Percentiles rank a stretch among this genome's conserved stretches.
phyloP scores from a whole-genome alignment of 2,113 vertebrate genomes.

The Entomyzon cyanotis region DNA sequence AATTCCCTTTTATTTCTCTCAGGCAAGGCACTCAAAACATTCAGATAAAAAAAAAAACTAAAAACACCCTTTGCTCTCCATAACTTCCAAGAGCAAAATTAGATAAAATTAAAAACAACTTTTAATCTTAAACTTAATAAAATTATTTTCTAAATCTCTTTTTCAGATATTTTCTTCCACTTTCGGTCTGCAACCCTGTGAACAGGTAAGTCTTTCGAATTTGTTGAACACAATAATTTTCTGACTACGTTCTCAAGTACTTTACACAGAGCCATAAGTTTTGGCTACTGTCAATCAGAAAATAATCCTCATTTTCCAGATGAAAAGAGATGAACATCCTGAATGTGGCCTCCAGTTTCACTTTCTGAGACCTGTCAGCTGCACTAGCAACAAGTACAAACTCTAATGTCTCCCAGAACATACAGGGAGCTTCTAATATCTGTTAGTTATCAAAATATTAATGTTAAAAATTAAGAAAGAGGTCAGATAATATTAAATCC shows the following conservation, averaged over 20 bases:
- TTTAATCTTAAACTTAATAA: background rate
- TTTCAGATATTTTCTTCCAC: background rate
- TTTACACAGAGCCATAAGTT: rapidly evolving
- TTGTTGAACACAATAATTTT: background rate
- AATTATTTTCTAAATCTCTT: background rate
- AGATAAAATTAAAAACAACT: background rate
- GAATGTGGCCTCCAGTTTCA: background rate
- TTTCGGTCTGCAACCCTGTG: background rate
- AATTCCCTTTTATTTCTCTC: background rate
- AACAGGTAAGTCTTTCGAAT: background rate
- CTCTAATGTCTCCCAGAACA: rapidly evolving
- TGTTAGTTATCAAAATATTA: background rate
- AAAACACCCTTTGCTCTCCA: rapidly evolving
- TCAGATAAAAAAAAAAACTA: background rate
- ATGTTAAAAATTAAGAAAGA: background rate
- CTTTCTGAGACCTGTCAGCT: background rate
- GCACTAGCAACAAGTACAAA: background rate
- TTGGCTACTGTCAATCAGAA: background rate
- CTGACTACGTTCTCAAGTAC: background rate
- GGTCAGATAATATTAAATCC: rapidly evolving
- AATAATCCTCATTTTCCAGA: background rate
- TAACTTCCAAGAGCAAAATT: background rate
- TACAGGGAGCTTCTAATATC: background rate
- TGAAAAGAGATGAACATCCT: background rate
- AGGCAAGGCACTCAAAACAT: background rate